Base-by-base conservation (phyloP, 2,113 vertebrate species). In the Ictalurus furcatus region DNA sequence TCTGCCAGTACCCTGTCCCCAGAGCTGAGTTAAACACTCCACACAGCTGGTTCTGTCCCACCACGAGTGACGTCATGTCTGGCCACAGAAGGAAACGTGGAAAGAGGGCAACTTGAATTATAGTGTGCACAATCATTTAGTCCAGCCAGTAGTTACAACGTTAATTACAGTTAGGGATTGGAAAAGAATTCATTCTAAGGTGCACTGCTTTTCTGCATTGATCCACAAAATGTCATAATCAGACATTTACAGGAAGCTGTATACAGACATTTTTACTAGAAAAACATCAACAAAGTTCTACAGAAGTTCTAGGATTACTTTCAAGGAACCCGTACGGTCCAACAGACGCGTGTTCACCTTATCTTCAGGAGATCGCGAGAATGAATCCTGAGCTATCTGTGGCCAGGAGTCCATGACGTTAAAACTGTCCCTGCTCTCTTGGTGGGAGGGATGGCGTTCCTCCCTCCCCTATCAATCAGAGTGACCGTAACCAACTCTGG, bases 21-120 rank as follows among this genome's bases (percentile, higher is more conserved):
- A 79, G 7, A 44, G 93, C 93, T 0, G 97, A 94, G 92, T 95
- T 96, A 90, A 97, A 96, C n/a, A 96, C 95, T 5, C 96, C 97
- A 93, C 98, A 99, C 76, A 91, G 93, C 82, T 92, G 95, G 93
- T 94, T 95, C 92, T 94, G 92, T 90, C 95, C 88, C 2, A 95
- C 90, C 0, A 94, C 94, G 61, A 90, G 91, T 40, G 92, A 85
- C 44, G 92, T 88, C 87, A 95, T 91, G 71, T 88, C 95, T 96
- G 91, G 34, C 65, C 78, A 73, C 16, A 40, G 40, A 84, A 17
- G 25, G 74, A 83, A 44, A 61, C 40, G 13, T 58, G 6, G 34
- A 67, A 52, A 63, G 23, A 13, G 25, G 12, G 56, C 17, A 54
- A 74, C 17, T 17, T 30, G 40, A 30, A 63, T 63, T 58, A 85